A percentile compares a stretch with the other conserved stretches of the same genome.
phyloP scores from a whole-genome alignment of 2,797 vertebrate genomes.

The Etheostoma nigrum region DNA sequence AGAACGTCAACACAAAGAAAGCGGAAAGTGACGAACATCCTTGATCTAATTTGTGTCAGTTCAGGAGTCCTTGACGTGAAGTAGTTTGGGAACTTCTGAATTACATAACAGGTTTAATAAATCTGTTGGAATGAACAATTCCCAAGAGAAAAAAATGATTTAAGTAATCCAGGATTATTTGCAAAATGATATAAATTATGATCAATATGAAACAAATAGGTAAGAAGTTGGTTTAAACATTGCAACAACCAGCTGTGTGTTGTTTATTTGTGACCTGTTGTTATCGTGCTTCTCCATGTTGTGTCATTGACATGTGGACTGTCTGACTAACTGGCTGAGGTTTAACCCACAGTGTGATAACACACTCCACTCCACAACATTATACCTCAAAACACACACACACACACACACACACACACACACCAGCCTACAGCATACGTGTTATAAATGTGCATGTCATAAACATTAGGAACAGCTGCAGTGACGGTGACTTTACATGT shows the following conservation, averaged over 20 bases:
- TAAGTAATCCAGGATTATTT: too few species aligned
- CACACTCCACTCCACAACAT: slow-evolving; percentile 1
- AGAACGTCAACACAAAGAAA: too few species aligned
- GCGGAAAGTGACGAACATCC: too few species aligned
- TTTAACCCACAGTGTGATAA: slow-evolving; percentile 32
- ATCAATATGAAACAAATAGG: background rate
- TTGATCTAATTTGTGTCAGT: too few species aligned
- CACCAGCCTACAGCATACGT: background rate
- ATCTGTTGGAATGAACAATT: too few species aligned
- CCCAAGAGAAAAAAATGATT: too few species aligned
- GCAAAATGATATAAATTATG: background rate
- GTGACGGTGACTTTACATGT: background rate
- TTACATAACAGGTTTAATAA: too few species aligned
- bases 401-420: background rate
- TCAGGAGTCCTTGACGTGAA: too few species aligned
- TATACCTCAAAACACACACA: background rate
- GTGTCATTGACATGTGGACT: background rate
- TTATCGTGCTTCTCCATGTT: background rate
- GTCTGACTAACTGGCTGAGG: slow-evolving; percentile 31
- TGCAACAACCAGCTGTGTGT: background rate
- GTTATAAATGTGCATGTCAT: background rate
- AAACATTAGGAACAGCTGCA: background rate
- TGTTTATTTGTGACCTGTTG: background rate
- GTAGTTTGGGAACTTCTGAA: too few species aligned
- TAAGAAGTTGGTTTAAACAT: background rate